Percentiles rank a stretch among this genome's conserved stretches.
Conservation (phyloP, 2,797 vertebrate species). For the Acanthurus leucopareius region DNA sequence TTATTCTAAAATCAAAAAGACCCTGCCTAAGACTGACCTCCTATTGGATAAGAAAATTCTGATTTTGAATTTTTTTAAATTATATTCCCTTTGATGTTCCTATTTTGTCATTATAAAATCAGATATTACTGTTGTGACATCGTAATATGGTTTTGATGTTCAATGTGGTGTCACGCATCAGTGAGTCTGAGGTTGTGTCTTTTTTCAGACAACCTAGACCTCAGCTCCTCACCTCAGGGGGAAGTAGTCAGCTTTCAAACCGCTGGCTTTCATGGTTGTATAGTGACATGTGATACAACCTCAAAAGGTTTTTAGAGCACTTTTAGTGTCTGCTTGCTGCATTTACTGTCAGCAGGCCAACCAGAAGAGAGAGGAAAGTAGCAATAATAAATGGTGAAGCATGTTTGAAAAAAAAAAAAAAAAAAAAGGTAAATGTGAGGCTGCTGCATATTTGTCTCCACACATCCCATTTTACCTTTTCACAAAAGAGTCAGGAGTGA, state of each 20-base stretch:
- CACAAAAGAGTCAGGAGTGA: conserved; percentile 17
- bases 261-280: conserved; percentile 57
- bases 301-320: conserved; percentile 65
- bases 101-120: not conserved
- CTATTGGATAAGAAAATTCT: not conserved
- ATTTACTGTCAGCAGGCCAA: conserved; percentile 49
- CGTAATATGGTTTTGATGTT: conserved; percentile 9
- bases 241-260: conserved; percentile 67
- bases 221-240: conserved; percentile 57
- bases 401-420: not conserved
- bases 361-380: conserved; percentile 28
- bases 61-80: not conserved
- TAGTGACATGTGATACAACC: conserved; percentile 59
- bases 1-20: too few relatives aligned
- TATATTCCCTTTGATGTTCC: not conserved
- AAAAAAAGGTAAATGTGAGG: conserved; percentile 19
- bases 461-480: conserved; percentile 33
- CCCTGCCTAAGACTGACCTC: conserved; percentile 25
- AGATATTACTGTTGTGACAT: not conserved
- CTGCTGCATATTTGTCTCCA: conserved; percentile 29
- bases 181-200: conserved; percentile 35
- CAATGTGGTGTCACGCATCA: conserved; percentile 48
- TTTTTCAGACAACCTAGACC: conserved; percentile 42
- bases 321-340: conserved; percentile 38
- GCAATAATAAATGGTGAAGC: conserved; percentile 39